Base-by-base conservation (phyloP, 1,140 invertebrate genomes). In the Polyergus mexicanus region DNA sequence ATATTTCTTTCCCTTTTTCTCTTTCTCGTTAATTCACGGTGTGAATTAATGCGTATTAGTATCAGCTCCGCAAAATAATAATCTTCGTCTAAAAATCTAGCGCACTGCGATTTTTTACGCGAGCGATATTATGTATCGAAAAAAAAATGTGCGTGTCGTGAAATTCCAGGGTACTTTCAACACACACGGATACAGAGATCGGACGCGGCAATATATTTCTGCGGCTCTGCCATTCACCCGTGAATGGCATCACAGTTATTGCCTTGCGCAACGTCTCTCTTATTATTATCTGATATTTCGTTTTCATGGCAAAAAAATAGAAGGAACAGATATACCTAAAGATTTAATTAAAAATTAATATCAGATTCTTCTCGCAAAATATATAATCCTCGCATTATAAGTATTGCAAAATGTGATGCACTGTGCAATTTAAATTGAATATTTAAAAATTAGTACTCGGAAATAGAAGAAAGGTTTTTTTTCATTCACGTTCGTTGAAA, bases 231-330 rank as follows among this genome's bases (percentile, higher is more conserved):
- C 62, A 78, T 78, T 78, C 76, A 68, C 44, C 13, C 25, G 62
- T 78, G 62, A 78, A 68, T 78, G 62, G 25, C 63, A 78, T 54
- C 32, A 25, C 41, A 65, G 62, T 78, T 78, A 78, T 78, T 78
- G 62, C 41, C 41, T 22, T 60, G 62, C 25, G 22, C 44, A 38
- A 35, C 25, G 41, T 51, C 44, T 47, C 28, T 28, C 28, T 32
- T 62, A 32, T 66, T 78, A 68, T 38, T 75, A 63, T 19, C 13
- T 4, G 11, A 22, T 65, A 25, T 54, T n/a, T 35, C 62, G 66
- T 28, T 81, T 47, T 8, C 11, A 13, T 35, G 10, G 7, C 16
- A n/a, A 58, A 71, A 44, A 25, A 6, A 7, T 16, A 10, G 44
- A 47, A 51, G 19, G 47, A 51, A 77, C 1, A 71, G 16, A 81